Evolutionary conservation across 2,888 invertebrate species (phyloP).

Genomic region (Mechanitis messenoides): DNA sequence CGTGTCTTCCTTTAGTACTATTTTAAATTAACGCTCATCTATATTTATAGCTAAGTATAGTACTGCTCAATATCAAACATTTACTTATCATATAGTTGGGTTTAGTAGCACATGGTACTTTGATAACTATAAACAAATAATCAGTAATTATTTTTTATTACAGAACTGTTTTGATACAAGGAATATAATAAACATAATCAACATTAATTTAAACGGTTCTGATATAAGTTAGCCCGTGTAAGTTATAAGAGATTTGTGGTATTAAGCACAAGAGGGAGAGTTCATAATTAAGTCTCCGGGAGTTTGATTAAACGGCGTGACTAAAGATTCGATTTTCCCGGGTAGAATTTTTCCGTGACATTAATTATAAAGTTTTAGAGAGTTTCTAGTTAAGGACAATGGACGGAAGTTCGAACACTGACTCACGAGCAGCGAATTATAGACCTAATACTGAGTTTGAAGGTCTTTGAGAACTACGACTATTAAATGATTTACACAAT

Average conservation of each 20-base stretch:
- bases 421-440: slow-evolving; percentile 25
- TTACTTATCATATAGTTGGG: too few species aligned
- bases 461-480: not conserved
- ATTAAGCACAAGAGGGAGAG: slow-evolving; percentile 17
- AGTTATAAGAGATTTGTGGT: slow-evolving; percentile 7
- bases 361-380: slow-evolving; percentile 59
- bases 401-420: slow-evolving; percentile 39
- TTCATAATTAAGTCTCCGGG: slow-evolving; percentile 31
- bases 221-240: too few species aligned
- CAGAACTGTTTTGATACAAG: too few species aligned
- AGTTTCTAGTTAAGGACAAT: slow-evolving; percentile 46
- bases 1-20: not conserved
- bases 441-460: slow-evolving; percentile 19
- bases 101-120: too few species aligned
- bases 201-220: too few species aligned
- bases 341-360: slow-evolving; percentile 48
- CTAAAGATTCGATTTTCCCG: slow-evolving; percentile 46
- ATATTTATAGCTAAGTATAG: too few species aligned
- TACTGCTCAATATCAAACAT: too few species aligned
- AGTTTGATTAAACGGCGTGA: slow-evolving; percentile 53
- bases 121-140: too few species aligned
- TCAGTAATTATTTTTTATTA: too few species aligned
- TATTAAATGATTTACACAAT: not conserved
- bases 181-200: too few species aligned
- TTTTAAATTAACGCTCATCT: not conserved